Conservation (phyloP, 2,113 vertebrate genomes). For the Bothrops jararaca region DNA sequence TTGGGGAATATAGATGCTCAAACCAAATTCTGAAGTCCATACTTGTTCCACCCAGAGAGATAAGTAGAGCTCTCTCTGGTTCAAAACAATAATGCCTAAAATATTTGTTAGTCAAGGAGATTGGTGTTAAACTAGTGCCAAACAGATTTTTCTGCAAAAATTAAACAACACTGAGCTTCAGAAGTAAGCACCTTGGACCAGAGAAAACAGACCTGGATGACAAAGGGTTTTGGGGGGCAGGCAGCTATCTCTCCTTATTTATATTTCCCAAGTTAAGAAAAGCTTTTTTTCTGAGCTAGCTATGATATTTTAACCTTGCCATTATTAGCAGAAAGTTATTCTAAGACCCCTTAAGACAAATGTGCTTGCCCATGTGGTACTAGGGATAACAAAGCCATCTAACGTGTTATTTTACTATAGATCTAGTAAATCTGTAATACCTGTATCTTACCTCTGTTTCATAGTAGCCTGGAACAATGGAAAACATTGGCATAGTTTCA, state of each 20-base stretch:
- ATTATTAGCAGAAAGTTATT: background rate
- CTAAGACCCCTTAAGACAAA: background rate
- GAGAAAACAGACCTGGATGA: background rate
- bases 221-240: background rate
- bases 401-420: background rate
- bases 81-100: background rate
- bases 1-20: background rate
- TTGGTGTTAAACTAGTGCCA: background rate
- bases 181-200: background rate
- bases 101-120: background rate
- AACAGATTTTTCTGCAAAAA: background rate
- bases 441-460: background rate
- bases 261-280: background rate
- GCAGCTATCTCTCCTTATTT: background rate
- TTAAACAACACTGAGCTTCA: background rate
- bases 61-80: background rate
- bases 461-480: background rate
- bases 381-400: background rate
- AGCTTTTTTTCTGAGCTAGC: background rate
- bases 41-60: background rate
- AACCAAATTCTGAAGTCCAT: background rate
- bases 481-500: background rate
- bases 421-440: background rate
- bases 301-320: background rate
- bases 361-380: background rate